These are phyloP conservation scores for Prunella fulvescens DNA, from an alignment of 2,113 vertebrate species.

Conservation along the genomic window DNA sequence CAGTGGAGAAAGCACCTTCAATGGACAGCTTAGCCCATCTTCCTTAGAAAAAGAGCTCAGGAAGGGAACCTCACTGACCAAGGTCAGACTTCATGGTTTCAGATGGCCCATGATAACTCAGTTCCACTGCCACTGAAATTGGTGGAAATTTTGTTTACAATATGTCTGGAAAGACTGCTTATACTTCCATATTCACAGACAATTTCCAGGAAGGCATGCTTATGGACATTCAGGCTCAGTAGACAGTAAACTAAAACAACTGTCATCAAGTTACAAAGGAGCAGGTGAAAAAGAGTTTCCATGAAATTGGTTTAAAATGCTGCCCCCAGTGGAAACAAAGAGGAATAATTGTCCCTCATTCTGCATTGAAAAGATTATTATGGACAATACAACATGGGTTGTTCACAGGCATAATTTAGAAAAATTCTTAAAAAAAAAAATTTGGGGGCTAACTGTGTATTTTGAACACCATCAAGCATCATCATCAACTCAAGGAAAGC, in stretches of 20 bases:
- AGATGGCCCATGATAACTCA: background rate
- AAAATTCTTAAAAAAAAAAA: background rate
- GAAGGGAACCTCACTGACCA: background rate
- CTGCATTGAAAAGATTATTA: background rate
- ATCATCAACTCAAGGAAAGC: background rate
- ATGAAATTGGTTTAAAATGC: background rate
- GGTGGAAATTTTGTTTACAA: background rate
- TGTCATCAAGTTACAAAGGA: background rate
- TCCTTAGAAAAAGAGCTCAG: background rate
- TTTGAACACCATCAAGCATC: background rate
- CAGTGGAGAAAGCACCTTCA: background rate
- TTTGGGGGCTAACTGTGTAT: background rate
- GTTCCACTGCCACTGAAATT: background rate
- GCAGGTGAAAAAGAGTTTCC: background rate
- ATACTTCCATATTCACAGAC: background rate
- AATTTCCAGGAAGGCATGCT: background rate
- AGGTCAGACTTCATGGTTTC: background rate
- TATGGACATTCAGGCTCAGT: background rate
- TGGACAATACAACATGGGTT: background rate
- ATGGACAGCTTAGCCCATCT: background rate
- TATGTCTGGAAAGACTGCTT: background rate
- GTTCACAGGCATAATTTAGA: background rate
- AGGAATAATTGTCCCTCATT: background rate
- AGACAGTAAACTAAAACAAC: background rate
- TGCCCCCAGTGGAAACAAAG: conserved; percentile 5